phyloP scores from a whole-genome alignment of 2,797 vertebrate genomes.

The Acanthurus tractus region DNA sequence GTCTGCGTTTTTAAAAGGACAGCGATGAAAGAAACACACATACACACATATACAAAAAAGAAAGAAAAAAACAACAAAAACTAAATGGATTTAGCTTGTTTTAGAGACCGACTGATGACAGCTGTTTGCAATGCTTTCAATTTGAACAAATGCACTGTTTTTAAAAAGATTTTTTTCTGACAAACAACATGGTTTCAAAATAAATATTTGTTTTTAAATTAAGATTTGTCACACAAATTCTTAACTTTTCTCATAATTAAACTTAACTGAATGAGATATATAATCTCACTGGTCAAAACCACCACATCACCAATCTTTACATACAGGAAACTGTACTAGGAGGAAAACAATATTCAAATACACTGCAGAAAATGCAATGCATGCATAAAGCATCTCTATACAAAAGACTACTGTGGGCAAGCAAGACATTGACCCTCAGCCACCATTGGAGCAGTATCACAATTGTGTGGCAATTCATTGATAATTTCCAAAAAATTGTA shows the following conservation, averaged over 20 bases:
- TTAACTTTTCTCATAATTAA: background rate
- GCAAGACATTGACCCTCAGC: background rate
- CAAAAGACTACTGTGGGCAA: background rate
- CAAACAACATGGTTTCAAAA: background rate
- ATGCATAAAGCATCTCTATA: background rate
- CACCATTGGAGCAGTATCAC: background rate
- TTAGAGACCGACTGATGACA: background rate
- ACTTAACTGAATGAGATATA: no score
- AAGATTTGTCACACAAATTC: background rate
- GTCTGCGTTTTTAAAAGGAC: conserved; percentile 35
- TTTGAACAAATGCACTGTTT: background rate
- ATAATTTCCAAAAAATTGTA: no score
- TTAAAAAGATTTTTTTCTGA: background rate
- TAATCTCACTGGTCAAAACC: background rate
- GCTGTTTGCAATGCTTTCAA: background rate
- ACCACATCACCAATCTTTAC: background rate
- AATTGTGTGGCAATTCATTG: no score
- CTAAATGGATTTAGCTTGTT: background rate
- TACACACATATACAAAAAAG: no score
- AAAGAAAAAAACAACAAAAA: background rate
- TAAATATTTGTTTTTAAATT: background rate
- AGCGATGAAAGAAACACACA: background rate
- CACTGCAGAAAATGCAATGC: background rate
- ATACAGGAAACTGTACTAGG: background rate
- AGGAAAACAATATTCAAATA: background rate